phyloP scores from a whole-genome alignment of 2,113 vertebrate species.

The Heloderma charlesbogerti region DNA sequence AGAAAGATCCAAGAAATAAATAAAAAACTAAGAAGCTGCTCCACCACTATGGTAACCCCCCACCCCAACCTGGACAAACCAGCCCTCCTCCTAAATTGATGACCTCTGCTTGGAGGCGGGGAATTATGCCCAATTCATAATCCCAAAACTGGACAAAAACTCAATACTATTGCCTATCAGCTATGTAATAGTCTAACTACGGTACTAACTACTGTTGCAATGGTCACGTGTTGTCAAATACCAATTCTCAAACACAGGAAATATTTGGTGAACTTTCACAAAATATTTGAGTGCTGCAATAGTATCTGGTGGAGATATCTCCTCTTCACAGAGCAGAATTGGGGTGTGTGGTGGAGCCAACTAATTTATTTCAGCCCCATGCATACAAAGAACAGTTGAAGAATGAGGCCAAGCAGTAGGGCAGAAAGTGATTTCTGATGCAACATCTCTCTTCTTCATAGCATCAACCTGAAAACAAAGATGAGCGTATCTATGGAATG shows the following conservation, averaged over 20 bases:
- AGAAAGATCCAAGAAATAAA: background rate
- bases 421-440: constrained; percentile 9
- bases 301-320: background rate
- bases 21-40: background rate
- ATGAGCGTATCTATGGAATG: background rate
- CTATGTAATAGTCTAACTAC: background rate
- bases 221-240: background rate
- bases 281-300: background rate
- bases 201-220: background rate
- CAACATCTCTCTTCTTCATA: background rate
- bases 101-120: background rate
- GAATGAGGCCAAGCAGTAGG: background rate
- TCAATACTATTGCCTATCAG: background rate
- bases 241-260: background rate
- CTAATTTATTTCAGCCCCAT: background rate
- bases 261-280: background rate
- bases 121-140: background rate
- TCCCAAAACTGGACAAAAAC: background rate
- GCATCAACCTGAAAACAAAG: constrained; percentile 37
- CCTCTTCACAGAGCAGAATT: background rate
- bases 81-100: background rate
- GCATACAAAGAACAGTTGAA: background rate
- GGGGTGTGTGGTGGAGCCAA: too few relatives aligned
- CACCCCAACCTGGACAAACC: background rate
- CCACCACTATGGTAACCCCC: background rate